Base-by-base conservation (phyloP, 2,113 vertebrate species). In the Neofelis nebulosa region DNA sequence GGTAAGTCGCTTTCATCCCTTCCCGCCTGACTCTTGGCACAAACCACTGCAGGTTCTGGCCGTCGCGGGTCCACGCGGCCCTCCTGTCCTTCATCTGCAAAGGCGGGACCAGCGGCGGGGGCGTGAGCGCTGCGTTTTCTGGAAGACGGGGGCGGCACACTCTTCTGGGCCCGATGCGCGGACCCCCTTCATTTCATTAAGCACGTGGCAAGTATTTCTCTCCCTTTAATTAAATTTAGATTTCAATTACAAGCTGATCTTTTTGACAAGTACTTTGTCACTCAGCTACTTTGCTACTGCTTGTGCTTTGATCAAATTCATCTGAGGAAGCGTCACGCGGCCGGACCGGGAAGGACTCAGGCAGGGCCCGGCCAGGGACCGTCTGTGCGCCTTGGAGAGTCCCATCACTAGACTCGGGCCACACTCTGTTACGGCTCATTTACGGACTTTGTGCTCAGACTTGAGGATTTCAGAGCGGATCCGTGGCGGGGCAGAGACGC, bases 1-100 rank as follows among this genome's bases (percentile, higher is more conserved):
- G 1, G 16, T 38, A 7, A 27, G 8, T 16, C 14, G 1, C 23
- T 0, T 33, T 27, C 1, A 29, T 16, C 2, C 2, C 16, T 1
- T 57, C 14, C 63, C 5, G 3, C 9, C 14, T 19, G 38, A 19
- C 36, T 25, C 74, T 61, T 38, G 10, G 25, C 48, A 12, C 25
- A 10, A 4, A 38, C 12, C 1, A 1, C 45, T 0, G 0, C 50
- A 25, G 29, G 41, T 7, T n/a, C 65, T 9, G 2, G 16, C 79
- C 1, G 2, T 41, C 33, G 5, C 9, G 3, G 0, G 29, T 13
- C 4, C 25, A 50, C 23, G 18, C 33, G 25, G 9, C 79, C 29
- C 76, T 10, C 57, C n/a, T 31, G 10, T 79, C 27, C 73, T 50
- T 31, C 74, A 15, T 48, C 45, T 5, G 15, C 4, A 15, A 78